Evolutionary conservation across 92 coral and sea anemone genomes (phyloP), one percentile per base, ranked within the genome.

Genomic region (Parazoanthus atlanticus): DNA sequence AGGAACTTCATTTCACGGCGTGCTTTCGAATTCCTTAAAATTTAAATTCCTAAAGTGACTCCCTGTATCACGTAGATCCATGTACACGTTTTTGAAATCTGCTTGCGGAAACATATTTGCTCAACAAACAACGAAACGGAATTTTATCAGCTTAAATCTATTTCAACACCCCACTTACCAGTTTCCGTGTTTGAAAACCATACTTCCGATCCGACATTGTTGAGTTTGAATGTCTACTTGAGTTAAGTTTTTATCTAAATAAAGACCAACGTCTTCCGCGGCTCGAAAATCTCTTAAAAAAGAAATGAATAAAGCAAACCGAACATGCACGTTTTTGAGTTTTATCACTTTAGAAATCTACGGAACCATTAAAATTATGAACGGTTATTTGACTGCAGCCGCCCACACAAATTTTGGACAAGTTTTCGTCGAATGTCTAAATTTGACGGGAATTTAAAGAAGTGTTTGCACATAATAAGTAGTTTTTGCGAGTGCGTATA

Each of bases 141-240:
- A 86, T 43, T 74, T 86, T 52, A 64, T 56, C 80, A 75, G 13
- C 61, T 74, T 19, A 75, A 75, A 74, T 84, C 89, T 74, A n/a
- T 74, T 86, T 86, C 89, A 86, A 86, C 89, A 74, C 71, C 78
- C 78, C 30, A 52, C 88, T 89, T 52, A 72, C 65, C 38, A 31
- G 46, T 26, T 74, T 73, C 83, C 76, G 71, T 74, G 34, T 83
- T 78, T 56, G 76, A 43, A 79, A 78, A 34, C 17, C 47, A 32
- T 29, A 86, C 52, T 75, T 74, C 89, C 81, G 81, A 69, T 75
- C 49, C 52, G 31, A 11, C 82, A 86, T 77, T 86, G 72, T 75
- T 75, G 40, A 29, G 36, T 32, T 85, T 33, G 74, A 58, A 74
- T 75, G 70, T 34, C 71, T 64, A 40, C 87, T 84, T 70, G 78